Evolutionary conservation across 1,140 invertebrate species (phyloP).

Genomic region (Drosophila triauraria): DNA sequence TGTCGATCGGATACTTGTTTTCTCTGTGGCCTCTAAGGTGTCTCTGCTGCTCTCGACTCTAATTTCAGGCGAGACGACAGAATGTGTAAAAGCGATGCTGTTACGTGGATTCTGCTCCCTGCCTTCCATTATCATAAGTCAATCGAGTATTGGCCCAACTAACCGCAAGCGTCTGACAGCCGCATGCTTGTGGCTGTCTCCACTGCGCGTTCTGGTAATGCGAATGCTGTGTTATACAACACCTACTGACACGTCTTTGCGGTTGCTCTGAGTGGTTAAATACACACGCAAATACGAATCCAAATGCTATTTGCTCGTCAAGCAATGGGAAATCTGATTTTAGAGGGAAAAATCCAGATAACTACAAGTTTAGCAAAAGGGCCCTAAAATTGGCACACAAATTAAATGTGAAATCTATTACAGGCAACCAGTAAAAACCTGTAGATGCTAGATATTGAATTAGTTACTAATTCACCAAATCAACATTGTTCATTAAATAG

Average conservation of each 20-base stretch:
- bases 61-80: constrained; percentile 29
- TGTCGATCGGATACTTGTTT: not conserved
- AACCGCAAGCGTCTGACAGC: constrained; percentile 54
- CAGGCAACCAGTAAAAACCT: not conserved
- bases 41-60: not conserved
- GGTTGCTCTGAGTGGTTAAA: constrained; percentile 59
- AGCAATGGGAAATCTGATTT: constrained; percentile 12
- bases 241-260: constrained; percentile 59
- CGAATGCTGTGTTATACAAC: constrained; percentile 50
- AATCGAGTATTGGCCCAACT: constrained; percentile 43
- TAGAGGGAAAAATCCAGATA: not conserved
- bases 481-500: not conserved
- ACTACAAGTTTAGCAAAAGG: not conserved
- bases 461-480: not conserved
- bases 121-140: constrained; percentile 59
- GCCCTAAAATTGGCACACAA: constrained; percentile 1
- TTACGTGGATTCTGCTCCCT: constrained; percentile 6
- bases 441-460: not conserved
- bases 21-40: not conserved
- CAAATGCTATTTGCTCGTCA: constrained; percentile 29
- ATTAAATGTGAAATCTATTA: constrained; percentile 7
- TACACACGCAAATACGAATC: constrained; percentile 17
- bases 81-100: constrained; percentile 30
- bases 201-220: constrained; percentile 31
- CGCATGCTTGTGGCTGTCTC: constrained; percentile 62